These are phyloP conservation scores for Xylota segnis DNA, from an alignment of 2,888 invertebrate genomes.

Conservation along the genomic window DNA sequence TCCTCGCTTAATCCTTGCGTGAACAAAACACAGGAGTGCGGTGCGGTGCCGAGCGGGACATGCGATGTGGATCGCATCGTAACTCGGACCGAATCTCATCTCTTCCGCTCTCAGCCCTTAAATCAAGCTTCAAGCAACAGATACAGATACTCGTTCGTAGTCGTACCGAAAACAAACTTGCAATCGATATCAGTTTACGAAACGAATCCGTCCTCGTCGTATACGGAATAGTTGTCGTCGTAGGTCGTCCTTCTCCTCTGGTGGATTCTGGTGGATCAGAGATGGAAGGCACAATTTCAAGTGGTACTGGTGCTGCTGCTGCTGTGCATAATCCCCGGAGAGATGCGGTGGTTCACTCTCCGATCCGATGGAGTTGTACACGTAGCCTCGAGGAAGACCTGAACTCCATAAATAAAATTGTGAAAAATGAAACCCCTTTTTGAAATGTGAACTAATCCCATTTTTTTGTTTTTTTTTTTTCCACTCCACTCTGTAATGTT, in stretches of 20 bases:
- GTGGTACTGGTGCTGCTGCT: not conserved
- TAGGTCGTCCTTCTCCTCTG: conserved; percentile 29
- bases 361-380: conserved; percentile 61
- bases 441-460: conserved; percentile 73
- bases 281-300: conserved; percentile 30
- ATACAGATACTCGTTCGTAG: conserved; percentile 1
- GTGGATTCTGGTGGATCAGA: not conserved
- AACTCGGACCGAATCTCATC: conserved; percentile 23
- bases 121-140: conserved; percentile 41
- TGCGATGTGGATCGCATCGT: not conserved
- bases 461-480: conserved; percentile 57
- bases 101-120: conserved; percentile 24
- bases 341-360: conserved; percentile 46
- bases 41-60: not conserved
- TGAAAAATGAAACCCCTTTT: conserved; percentile 72
- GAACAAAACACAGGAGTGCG: conserved; percentile 37
- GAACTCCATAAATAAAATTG: conserved; percentile 75
- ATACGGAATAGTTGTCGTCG: not conserved
- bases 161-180: conserved; percentile 36
- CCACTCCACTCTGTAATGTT: conserved; percentile 14
- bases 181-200: conserved; percentile 70
- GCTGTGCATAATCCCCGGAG: conserved; percentile 65
- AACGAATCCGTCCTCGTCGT: conserved; percentile 35
- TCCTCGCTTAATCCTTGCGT: conserved; percentile 66
- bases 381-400: conserved; percentile 61